Base-by-base conservation (phyloP, 2,888 invertebrate species). In the Agrilus mali region DNA sequence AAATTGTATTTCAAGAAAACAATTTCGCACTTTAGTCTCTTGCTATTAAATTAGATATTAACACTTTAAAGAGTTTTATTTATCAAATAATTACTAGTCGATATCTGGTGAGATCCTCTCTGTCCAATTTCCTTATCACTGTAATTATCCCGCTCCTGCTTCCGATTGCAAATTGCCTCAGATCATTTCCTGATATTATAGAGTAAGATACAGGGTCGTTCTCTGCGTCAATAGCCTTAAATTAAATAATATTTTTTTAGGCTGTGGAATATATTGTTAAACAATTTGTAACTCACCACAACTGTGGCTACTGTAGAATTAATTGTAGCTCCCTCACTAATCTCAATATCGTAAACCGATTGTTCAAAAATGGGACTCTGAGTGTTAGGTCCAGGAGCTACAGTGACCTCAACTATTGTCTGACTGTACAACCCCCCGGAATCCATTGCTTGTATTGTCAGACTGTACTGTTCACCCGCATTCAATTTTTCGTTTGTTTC, bases 141-240 rank as follows among this genome's bases (percentile, higher is more conserved):
- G 83, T 86, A 42, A 94, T 82, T 42, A 87, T 77, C n/a, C 94
- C 94, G n/a, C 80, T 86, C 55, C 78, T 83, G 45, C 85, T 75
- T 20, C 89, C 88, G 43, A 94, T 82, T 0, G 80, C 75, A 63
- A 94, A 94, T 61, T 90, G 90, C 7, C 85, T 73, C n/a, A 89
- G 70, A 61, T 89, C 88, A 57, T 92, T 90, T 22, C 90, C 92
- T 1, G 86, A 86, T n/a, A 81, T 72, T 41, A 92, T 88, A 3
- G 86, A 83, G 61, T 90, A 92, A 0, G 80, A 77, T 2, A 92
- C 85, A 0, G 80, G 82, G 64, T 90, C 89, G 56, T 86, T 85
- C 68, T 90, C 90, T 12, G 89, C 89, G 67, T 90, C 89, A 55
- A 79, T 73, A n/a, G 90, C 90, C 80, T 84, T n/a, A n/a, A n/a